A percentile compares a stretch with the other conserved stretches of the same genome.
These are phyloP conservation scores for Hylaea fasciaria DNA, from an alignment of 2,888 invertebrate species.

Conservation along the genomic window DNA sequence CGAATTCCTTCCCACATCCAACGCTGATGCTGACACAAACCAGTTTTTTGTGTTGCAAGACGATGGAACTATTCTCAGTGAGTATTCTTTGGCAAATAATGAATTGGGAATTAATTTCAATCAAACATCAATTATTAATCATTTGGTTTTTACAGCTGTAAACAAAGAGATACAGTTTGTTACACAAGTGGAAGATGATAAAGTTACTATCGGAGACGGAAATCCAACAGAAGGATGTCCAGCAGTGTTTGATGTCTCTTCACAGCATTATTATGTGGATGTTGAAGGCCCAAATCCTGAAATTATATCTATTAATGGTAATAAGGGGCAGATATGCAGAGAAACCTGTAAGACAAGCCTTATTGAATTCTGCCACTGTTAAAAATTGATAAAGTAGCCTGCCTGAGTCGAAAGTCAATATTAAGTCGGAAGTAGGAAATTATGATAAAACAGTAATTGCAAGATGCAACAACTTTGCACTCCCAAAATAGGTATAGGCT, in stretches of 20 bases:
- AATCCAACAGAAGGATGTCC: constrained; percentile 51
- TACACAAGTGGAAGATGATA: constrained; percentile 61
- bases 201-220: constrained; percentile 55
- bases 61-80: constrained; percentile 70
- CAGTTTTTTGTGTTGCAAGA: constrained; percentile 74
- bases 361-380: too few relatives aligned
- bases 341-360: too few relatives aligned
- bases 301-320: constrained; percentile 53
- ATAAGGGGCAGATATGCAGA: background rate
- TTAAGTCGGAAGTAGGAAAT: background rate
- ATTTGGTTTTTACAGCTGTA: constrained; percentile 44
- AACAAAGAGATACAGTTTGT: constrained; percentile 71
- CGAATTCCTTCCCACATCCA: constrained; percentile 63
- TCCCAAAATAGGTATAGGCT: too few relatives aligned
- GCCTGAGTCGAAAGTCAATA: too few relatives aligned
- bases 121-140: background rate
- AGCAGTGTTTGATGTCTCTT: constrained; percentile 62
- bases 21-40: constrained; percentile 53
- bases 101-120: background rate
- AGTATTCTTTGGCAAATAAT: constrained; percentile 39
- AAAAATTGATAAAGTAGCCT: too few relatives aligned
- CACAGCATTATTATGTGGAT: constrained; percentile 71
- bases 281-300: constrained; percentile 60
- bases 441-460: too few relatives aligned
- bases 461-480: too few relatives aligned